Evolutionary conservation across 1,140 invertebrate species (phyloP).

Genomic region (Aphaenogaster ashmeadi): DNA sequence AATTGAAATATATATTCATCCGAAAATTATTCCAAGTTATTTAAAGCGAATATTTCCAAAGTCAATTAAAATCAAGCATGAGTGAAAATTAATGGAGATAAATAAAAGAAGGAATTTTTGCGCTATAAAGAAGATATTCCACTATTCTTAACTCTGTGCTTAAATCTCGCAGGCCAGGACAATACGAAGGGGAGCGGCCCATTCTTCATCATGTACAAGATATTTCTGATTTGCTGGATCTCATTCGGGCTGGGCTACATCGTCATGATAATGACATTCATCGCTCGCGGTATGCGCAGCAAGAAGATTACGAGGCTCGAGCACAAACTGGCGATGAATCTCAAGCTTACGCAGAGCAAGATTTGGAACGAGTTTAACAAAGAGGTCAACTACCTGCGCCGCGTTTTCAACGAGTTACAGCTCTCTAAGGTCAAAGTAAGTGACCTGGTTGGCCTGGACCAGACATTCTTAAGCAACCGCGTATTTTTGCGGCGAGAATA

Average conservation of each 20-base stretch:
- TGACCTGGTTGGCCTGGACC: slow-evolving; percentile 1
- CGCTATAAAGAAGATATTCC: neutral
- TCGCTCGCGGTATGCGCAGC: slow-evolving; percentile 91
- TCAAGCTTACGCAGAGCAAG: slow-evolving; percentile 92
- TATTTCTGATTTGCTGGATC: slow-evolving; percentile 94
- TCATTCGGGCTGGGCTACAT: slow-evolving; percentile 96
- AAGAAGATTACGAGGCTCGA: slow-evolving; percentile 92
- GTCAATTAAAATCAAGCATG: neutral
- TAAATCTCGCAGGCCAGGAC: slow-evolving; percentile 80
- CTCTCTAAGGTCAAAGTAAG: slow-evolving; percentile 92
- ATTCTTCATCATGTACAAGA: slow-evolving; percentile 91
- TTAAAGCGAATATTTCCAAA: neutral
- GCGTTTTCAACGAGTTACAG: slow-evolving; percentile 93
- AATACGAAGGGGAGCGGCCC: slow-evolving; percentile 88
- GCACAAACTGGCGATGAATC: slow-evolving; percentile 91
- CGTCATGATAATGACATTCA: slow-evolving; percentile 96
- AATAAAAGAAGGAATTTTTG: neutral
- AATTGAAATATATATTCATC: neutral
- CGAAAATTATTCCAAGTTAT: neutral
- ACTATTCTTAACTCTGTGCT: neutral
- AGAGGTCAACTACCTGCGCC: slow-evolving; percentile 91
- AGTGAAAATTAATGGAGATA: neutral
- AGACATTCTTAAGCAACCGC: neutral
- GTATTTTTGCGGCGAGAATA: neutral
- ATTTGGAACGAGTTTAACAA: slow-evolving; percentile 93